phyloP scores from a whole-genome alignment of 2,113 vertebrate genomes.

The Mustelus asterias region DNA sequence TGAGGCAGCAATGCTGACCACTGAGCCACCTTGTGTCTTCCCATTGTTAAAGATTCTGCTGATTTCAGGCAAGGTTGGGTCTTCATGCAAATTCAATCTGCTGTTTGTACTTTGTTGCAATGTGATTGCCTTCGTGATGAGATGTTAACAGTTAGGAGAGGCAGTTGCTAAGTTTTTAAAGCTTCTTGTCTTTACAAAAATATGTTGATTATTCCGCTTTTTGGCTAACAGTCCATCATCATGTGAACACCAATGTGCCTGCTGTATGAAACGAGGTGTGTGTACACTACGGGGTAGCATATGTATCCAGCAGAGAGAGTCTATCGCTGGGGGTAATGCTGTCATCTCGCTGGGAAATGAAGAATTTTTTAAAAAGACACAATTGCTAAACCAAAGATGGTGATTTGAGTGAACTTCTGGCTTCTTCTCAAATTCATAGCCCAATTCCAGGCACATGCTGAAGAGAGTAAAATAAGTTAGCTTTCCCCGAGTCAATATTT shows the following conservation, averaged over 20 bases:
- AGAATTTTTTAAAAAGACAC: not conserved
- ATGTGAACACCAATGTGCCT: not conserved
- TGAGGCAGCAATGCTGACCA: too few relatives aligned
- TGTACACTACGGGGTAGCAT: not conserved
- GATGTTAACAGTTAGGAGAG: not conserved
- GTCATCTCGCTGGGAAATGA: not conserved
- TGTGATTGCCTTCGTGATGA: not conserved
- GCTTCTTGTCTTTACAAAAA: not conserved
- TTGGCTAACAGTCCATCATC: not conserved
- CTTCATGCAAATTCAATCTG: not conserved
- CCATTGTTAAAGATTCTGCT: not conserved
- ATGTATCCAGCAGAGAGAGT: not conserved
- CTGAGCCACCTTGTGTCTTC: not conserved
- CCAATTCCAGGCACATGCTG: not conserved
- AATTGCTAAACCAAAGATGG: not conserved
- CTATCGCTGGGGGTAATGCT: not conserved
- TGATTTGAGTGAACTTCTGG: not conserved
- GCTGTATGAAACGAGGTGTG: not conserved
- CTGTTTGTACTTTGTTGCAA: not conserved
- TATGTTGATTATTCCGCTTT: not conserved
- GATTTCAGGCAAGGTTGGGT: not conserved
- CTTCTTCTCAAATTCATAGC: not conserved
- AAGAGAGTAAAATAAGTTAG: not conserved
- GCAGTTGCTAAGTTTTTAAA: not conserved
- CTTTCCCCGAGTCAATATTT: not conserved